Evolutionary conservation across 2,797 vertebrate species (phyloP), one percentile per base, ranked within the genome.

Genomic region (Coregonus sp.): DNA sequence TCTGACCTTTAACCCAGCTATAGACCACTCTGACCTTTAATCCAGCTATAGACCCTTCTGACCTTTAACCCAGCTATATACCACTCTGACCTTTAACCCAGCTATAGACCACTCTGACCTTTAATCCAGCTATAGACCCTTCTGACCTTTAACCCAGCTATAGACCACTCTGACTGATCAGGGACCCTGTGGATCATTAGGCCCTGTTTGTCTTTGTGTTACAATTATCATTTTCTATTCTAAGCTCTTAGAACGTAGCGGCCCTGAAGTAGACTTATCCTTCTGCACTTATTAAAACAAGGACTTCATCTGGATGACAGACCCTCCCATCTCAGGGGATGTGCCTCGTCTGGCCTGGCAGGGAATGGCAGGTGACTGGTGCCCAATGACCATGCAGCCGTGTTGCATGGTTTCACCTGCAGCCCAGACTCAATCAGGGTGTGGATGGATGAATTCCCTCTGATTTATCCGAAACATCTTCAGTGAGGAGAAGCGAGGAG

Each of bases 191-290:
- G 82, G 82, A 87, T 84, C 85, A 88, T 87, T 89, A 89, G 79
- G 83, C 81, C 76, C 77, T 72, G 73, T 85, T 82, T 75, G 72
- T 77, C 63, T 81, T 85, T 87, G 82, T 83, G 84, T 88, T 86
- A 81, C 72, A 85, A 78, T 74, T 56, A 85, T 82, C 85, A 81
- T 40, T 89, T 84, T 91, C 86, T 86, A 84, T 82, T 80, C 77
- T 91, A 88, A 89, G 90, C 89, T 89, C 81, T 85, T 76, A 80
- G 85, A 73, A 37, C 15, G 37, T 14, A 78, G 85, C 81, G 85
- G 82, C 78, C 78, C 84, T 71, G 86, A 86, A 89, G 78, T 82
- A 77, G 87, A 87, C 79, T 81, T 81, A 84, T 80, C 87, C 81
- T 54, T 77, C 85, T 75, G 81, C 84, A 77, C 73, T 83, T 82